A percentile compares a stretch with the other conserved stretches of the same genome.
Conservation (phyloP, 2,797 vertebrate genomes). For the Psittacula echo region DNA sequence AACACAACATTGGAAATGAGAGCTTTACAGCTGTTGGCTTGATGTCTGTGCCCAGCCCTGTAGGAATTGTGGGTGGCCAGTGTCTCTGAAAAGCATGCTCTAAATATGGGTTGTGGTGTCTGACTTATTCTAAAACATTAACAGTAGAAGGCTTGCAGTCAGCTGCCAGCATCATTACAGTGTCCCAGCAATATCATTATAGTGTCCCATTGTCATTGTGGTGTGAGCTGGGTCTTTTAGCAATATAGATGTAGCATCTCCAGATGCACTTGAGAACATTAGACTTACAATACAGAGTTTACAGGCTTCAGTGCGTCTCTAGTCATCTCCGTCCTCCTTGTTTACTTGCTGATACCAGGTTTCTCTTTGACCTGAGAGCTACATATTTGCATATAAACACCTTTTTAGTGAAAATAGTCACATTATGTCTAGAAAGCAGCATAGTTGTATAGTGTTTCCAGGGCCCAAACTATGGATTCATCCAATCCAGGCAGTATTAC, state of each 20-base stretch:
- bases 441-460: not conserved
- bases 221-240: not conserved
- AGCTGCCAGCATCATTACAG: constrained; percentile 4
- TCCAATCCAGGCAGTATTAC: not conserved
- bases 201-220: constrained; percentile 7
- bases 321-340: not conserved
- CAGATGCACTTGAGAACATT: not conserved
- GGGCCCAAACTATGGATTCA: not conserved
- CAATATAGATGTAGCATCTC: not conserved
- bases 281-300: not conserved
- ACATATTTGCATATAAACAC: not conserved
- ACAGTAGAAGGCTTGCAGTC: constrained; percentile 6
- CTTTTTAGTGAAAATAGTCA: not conserved
- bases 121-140: constrained; percentile 34
- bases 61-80: constrained; percentile 51
- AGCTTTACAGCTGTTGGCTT: constrained; percentile 42
- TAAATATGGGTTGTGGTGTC: constrained; percentile 56
- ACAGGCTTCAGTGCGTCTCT: not conserved
- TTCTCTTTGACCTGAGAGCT: constrained; percentile 4
- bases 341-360: not conserved
- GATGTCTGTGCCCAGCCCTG: constrained; percentile 25
- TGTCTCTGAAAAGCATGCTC: constrained; percentile 50
- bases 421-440: not conserved
- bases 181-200: not conserved
- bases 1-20: constrained; percentile 22